These are phyloP conservation scores for Scrobipalpa atriplicella DNA, from an alignment of 2,888 invertebrate genomes.

Conservation along the genomic window DNA sequence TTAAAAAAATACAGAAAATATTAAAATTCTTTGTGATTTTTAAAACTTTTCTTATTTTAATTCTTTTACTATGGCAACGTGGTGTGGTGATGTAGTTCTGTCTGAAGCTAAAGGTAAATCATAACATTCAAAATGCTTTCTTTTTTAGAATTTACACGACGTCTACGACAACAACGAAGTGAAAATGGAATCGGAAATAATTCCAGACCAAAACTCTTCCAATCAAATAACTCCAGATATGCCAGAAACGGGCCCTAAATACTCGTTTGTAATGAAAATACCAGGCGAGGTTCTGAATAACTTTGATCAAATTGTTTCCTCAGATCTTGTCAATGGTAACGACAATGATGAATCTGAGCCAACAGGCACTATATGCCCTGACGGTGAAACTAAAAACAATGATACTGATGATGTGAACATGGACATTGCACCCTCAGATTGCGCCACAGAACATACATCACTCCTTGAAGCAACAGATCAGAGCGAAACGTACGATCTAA, in stretches of 20 bases:
- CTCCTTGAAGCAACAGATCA: background rate
- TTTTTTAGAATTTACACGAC: constrained; percentile 47
- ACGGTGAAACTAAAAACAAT: background rate
- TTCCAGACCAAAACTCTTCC: constrained; percentile 61
- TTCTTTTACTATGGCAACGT: too few species aligned
- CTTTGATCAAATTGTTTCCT: background rate
- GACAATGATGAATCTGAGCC: background rate
- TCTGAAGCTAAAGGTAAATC: too few species aligned
- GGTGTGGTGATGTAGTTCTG: too few species aligned
- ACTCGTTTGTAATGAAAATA: constrained; percentile 21
- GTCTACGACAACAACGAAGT: constrained; percentile 45
- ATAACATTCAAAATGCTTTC: background rate
- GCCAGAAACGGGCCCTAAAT: background rate
- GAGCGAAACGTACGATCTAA: constrained; percentile 41
- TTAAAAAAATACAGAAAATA: too few species aligned
- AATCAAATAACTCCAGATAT: constrained; percentile 20
- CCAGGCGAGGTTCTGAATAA: constrained; percentile 7
- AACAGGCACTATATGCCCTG: background rate
- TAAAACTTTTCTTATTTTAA: too few species aligned
- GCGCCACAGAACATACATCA: background rate
- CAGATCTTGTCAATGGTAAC: background rate
- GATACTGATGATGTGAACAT: background rate
- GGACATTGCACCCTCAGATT: background rate
- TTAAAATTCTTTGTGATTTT: too few species aligned
- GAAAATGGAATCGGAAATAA: constrained; percentile 61